Conservation (phyloP, 2,888 invertebrate genomes). For the Netelia melanura region DNA sequence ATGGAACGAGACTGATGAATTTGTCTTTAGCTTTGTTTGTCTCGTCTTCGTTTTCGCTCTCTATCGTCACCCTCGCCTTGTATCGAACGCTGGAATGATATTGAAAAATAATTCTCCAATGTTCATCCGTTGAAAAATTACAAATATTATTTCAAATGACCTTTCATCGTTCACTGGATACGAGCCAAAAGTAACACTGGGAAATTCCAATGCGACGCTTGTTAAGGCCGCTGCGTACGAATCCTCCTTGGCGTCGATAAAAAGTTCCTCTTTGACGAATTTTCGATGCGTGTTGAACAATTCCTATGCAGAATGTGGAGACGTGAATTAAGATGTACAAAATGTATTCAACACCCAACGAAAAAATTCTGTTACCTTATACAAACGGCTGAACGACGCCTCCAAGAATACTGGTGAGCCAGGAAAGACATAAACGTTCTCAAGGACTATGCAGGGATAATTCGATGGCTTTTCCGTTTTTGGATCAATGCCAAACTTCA, state of each 20-base stretch:
- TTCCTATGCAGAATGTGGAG: slow-evolving; percentile 75
- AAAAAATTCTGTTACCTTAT: slow-evolving; percentile 76
- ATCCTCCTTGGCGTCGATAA: slow-evolving; percentile 85
- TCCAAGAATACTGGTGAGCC: slow-evolving; percentile 88
- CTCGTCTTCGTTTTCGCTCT: slow-evolving; percentile 83
- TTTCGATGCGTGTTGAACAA: slow-evolving; percentile 82
- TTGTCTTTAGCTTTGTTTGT: slow-evolving; percentile 82
- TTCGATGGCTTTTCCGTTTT: slow-evolving; percentile 76
- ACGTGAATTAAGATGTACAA: slow-evolving; percentile 32
- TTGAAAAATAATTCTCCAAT: background rate
- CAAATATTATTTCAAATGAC: slow-evolving; percentile 76
- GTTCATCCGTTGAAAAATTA: slow-evolving; percentile 1
- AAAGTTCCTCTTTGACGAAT: slow-evolving; percentile 84
- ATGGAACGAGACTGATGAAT: slow-evolving; percentile 81
- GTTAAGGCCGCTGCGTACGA: slow-evolving; percentile 84
- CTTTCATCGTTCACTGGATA: slow-evolving; percentile 85
- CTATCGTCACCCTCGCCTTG: slow-evolving; percentile 86
- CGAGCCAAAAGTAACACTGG: slow-evolving; percentile 86
- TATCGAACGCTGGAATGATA: slow-evolving; percentile 82
- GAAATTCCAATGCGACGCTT: slow-evolving; percentile 84
- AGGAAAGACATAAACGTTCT: slow-evolving; percentile 90
- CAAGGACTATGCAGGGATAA: slow-evolving; percentile 85
- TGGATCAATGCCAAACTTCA: slow-evolving; percentile 83
- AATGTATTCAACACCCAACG: slow-evolving; percentile 27
- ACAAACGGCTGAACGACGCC: slow-evolving; percentile 82